Conservation (phyloP, 1,140 invertebrate genomes). For the Protaetia brevitarsis region DNA sequence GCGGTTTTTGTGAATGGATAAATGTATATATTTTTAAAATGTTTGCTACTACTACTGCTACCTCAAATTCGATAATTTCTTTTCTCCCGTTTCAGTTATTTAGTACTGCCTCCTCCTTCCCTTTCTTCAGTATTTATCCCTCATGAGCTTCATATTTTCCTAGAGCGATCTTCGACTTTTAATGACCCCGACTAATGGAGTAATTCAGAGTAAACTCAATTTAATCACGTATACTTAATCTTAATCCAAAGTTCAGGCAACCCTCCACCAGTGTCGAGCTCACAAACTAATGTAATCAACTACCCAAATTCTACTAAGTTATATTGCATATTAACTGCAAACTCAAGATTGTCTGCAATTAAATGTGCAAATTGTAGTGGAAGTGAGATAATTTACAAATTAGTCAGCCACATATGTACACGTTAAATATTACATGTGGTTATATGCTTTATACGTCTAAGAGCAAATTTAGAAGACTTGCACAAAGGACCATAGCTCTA, state of each 20-base stretch:
- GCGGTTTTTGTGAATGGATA: too few species aligned
- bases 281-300: constrained; percentile 9
- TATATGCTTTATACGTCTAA: too few species aligned
- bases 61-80: too few species aligned
- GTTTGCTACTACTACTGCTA: too few species aligned
- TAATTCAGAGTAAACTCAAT: neutral
- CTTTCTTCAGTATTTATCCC: neutral
- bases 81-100: too few species aligned
- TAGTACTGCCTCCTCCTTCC: too few species aligned
- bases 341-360: neutral
- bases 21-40: too few species aligned
- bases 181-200: neutral
- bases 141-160: neutral
- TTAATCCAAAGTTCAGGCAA: neutral
- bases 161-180: neutral
- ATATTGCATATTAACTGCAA: neutral
- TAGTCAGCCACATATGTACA: too few species aligned
- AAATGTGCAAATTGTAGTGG: constrained; percentile 3
- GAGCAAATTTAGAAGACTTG: too few species aligned
- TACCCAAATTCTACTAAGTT: neutral
- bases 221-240: constrained; percentile 3
- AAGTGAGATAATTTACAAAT: too few species aligned
- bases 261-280: neutral
- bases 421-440: too few species aligned
- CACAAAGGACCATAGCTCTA: too few species aligned